A percentile compares a stretch with the other conserved stretches of the same genome.
These are phyloP conservation scores for Australoheros facetus DNA, from an alignment of 2,797 vertebrate genomes.

Conservation along the genomic window DNA sequence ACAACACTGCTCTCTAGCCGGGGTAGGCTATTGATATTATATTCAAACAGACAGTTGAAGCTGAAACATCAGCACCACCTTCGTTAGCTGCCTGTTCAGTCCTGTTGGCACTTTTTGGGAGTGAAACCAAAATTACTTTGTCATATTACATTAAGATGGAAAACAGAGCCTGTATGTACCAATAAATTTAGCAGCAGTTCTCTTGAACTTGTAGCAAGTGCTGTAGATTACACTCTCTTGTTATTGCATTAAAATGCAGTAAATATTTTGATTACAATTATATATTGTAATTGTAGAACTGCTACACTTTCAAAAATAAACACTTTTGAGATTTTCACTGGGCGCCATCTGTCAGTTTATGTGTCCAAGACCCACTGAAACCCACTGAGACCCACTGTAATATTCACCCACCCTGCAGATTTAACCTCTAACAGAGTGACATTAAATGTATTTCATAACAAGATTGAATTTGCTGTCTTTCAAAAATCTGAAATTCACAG, in stretches of 20 bases:
- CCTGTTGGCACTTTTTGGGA: background rate
- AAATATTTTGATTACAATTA: background rate
- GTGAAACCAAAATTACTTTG: background rate
- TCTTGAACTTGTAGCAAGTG: background rate
- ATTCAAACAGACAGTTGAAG: background rate
- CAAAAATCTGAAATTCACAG: constrained; percentile 7
- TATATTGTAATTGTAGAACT: background rate
- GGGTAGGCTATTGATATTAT: background rate
- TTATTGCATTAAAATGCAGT: background rate
- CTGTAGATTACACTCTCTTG: background rate
- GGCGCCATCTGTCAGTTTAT: too few species aligned
- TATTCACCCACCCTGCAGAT: background rate
- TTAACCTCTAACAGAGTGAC: constrained; percentile 5
- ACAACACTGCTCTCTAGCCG: background rate
- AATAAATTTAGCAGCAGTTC: constrained; percentile 2
- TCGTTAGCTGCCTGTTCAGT: background rate
- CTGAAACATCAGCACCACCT: background rate
- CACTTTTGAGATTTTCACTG: background rate
- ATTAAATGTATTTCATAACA: constrained; percentile 16
- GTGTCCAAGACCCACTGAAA: background rate
- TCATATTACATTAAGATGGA: background rate
- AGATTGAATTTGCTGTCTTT: constrained; percentile 40
- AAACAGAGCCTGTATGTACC: background rate
- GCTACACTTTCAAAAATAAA: background rate
- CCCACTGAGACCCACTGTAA: background rate